Conservation (phyloP, 2,797 vertebrate genomes). For the Phylloscopus collybita region DNA sequence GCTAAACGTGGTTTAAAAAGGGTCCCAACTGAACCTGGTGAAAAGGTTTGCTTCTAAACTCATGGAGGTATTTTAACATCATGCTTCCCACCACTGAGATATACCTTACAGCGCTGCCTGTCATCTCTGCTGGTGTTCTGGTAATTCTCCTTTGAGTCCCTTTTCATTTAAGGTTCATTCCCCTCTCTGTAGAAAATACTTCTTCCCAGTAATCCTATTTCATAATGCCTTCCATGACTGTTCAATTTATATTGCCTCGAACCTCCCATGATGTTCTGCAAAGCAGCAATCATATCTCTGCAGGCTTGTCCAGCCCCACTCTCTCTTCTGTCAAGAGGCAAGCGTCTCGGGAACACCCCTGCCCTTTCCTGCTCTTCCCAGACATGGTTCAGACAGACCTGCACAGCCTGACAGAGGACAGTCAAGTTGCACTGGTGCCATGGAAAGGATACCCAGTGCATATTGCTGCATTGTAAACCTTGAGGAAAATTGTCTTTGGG, state of each 20-base stretch:
- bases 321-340: neutral
- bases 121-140: neutral
- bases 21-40: neutral
- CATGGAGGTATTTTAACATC: neutral
- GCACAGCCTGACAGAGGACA: neutral
- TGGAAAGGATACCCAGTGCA: neutral
- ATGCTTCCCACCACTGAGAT: neutral
- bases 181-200: neutral
- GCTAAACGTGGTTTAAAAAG: neutral
- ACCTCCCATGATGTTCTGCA: neutral
- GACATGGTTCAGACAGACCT: neutral
- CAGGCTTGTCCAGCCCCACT: neutral
- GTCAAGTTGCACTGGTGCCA: neutral
- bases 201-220: neutral
- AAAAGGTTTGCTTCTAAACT: neutral
- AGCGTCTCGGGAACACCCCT: neutral
- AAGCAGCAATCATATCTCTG: neutral
- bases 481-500: neutral
- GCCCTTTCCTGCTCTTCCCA: neutral
- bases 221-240: neutral
- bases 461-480: neutral
- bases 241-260: rapidly evolving
- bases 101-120: neutral
- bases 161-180: neutral
- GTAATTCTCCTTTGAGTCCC: neutral